Evolutionary conservation across 2,888 invertebrate genomes (phyloP).

Genomic region (Heliconius hortense): DNA sequence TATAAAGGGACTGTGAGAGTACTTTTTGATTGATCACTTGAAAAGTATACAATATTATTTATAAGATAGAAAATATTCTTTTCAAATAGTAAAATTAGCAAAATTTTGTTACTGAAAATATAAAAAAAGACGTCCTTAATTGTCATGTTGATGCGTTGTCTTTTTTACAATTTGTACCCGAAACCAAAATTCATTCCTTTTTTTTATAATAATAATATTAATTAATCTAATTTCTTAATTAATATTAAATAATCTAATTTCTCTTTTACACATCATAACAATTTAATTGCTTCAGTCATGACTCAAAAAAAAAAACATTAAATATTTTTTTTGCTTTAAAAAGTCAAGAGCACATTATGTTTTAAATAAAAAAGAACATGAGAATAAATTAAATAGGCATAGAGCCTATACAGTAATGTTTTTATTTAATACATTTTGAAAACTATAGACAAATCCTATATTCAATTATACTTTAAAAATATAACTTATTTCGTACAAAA

Average conservation of each 20-base stretch:
- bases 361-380: background rate
- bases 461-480: background rate
- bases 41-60: background rate
- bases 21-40: background rate
- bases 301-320: too few species aligned
- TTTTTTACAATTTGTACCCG: background rate
- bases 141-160: too few species aligned
- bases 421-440: too few species aligned
- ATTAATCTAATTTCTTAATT: too few species aligned
- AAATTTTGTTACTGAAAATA: too few species aligned
- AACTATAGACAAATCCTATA: background rate
- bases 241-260: background rate
- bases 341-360: background rate
- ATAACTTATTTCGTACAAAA: background rate
- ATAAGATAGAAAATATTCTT: background rate
- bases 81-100: too few species aligned
- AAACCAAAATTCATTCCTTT: background rate
- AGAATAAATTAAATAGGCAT: too few species aligned
- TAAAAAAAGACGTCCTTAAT: too few species aligned
- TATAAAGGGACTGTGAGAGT: background rate
- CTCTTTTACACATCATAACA: background rate
- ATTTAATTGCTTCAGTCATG: background rate
- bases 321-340: background rate
- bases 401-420: too few species aligned
- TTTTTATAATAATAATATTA: too few species aligned